Base-by-base conservation (phyloP, 2,888 invertebrate genomes). In the Aromia moschata region DNA sequence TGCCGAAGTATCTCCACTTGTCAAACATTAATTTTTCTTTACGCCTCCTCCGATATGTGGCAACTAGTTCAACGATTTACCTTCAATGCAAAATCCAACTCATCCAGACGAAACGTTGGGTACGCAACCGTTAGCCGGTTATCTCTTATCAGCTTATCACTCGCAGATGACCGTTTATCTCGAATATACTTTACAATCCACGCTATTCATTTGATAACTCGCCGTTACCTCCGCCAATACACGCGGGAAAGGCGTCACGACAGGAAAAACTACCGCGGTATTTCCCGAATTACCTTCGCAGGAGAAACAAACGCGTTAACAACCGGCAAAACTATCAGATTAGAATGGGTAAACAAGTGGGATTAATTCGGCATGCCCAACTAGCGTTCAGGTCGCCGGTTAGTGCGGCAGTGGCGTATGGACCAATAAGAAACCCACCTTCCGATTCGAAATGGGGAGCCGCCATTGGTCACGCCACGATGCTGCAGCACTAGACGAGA, bases 181-280 rank as follows among this genome's bases (percentile, higher is more conserved):
- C 17, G 17, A 31, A 52, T 41, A 38, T 49, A 25, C 40, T 40
- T 51, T 40, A 40, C 41, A 52, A 52, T 52, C 52, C 17, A 0
- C 33, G 43, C 38, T 12, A 52, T 52, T 52, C 52, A 41, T 30
- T 16, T 52, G 52, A 52, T 52, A 52, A 52, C 25, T 5, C 3
- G 33, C 11, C 18, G n/a, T 43, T 16, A 25, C 25, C 5, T 17
- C n/a, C 15, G 14, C 41, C 18, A 56, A 36, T 33, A 49, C 30
- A 43, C 20, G 43, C 41, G 36, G 5, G n/a, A 7, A 56, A 40
- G 46, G 47, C 36, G 47, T 56, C 47, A 55, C 11, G 12, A 9
- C 55, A 38, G 46, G 54, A 20, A 45, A 54, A 54, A 17, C 38
- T 40, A 14, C 41, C 31, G 7, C 15, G 33, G 41, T n/a, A n/a